Percentiles rank a stretch among this genome's conserved stretches.
These are phyloP conservation scores for Spongia lamella DNA, from an alignment of 37 sponge, comb jelly and placozoan species.

Conservation along the genomic window DNA sequence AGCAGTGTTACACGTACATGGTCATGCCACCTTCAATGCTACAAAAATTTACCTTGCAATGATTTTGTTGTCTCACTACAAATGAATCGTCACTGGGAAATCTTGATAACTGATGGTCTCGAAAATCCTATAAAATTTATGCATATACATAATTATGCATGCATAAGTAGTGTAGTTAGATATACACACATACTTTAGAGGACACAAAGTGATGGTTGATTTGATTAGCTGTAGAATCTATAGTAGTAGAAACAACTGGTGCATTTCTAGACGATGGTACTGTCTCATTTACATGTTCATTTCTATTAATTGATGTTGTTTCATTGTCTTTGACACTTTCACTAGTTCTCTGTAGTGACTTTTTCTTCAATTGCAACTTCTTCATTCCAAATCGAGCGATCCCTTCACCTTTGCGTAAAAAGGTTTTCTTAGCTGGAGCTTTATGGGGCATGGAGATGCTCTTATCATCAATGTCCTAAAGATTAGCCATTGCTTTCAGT, in stretches of 20 bases:
- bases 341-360: background rate
- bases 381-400: conserved; percentile 55
- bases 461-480: background rate
- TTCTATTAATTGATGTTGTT: too few species aligned
- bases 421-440: conserved; percentile 25
- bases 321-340: background rate
- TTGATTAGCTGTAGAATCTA: too few species aligned
- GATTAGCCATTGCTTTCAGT: too few species aligned
- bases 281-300: too few species aligned
- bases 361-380: background rate
- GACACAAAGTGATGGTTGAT: background rate
- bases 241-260: too few species aligned
- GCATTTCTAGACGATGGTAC: too few species aligned
- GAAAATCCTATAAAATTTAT: background rate
- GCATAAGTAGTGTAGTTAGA: too few species aligned
- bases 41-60: conserved; percentile 35
- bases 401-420: conserved; percentile 69
- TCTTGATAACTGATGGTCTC: conserved; percentile 20
- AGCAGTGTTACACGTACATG: background rate
- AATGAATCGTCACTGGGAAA: conserved; percentile 81
- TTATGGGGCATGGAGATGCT: too few species aligned
- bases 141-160: background rate
- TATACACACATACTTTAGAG: background rate
- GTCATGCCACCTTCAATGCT: background rate
- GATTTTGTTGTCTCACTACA: conserved; percentile 35